A percentile compares a stretch with the other conserved stretches of the same genome.
phyloP scores from a whole-genome alignment of 2,888 invertebrate species.

The Mythimna pallens region DNA sequence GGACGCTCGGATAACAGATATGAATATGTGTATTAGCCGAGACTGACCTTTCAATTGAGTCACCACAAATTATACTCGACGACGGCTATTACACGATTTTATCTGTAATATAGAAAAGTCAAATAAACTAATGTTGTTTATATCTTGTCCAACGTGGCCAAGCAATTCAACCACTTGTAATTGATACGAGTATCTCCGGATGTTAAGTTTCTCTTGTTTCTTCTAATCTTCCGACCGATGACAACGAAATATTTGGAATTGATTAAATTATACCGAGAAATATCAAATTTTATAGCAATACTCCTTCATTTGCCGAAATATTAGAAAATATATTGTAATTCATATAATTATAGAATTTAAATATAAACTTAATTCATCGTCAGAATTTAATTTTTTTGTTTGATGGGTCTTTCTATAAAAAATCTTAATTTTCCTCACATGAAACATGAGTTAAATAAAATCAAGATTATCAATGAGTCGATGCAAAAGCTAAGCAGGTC shows the following conservation, averaged over 20 bases:
- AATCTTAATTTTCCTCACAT: neutral
- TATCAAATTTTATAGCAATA: constrained; percentile 27
- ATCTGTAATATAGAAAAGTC: constrained; percentile 77
- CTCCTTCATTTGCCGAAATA: constrained; percentile 5
- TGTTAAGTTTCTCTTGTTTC: constrained; percentile 71
- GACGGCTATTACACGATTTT: constrained; percentile 78
- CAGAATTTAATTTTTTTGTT: neutral
- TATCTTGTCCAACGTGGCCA: constrained; percentile 73
- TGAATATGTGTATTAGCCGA: constrained; percentile 77
- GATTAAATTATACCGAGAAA: constrained; percentile 55
- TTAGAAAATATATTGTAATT: neutral
- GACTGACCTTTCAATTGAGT: constrained; percentile 82
- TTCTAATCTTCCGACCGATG: constrained; percentile 69
- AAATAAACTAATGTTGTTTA: constrained; percentile 78
- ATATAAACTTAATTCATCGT: neutral
- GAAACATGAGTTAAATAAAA: neutral
- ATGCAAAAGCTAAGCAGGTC: neutral
- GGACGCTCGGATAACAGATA: constrained; percentile 80
- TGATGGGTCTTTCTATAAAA: constrained; percentile 1
- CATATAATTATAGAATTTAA: too few species aligned
- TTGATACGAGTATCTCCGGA: constrained; percentile 72
- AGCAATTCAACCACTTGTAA: constrained; percentile 75
- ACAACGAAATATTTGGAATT: constrained; percentile 67
- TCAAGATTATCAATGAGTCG: neutral
- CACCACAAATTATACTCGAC: constrained; percentile 72